A percentile compares a stretch with the other conserved stretches of the same genome.
Conservation (phyloP, 2,797 vertebrate genomes). For the Pempheris klunzingeri region DNA sequence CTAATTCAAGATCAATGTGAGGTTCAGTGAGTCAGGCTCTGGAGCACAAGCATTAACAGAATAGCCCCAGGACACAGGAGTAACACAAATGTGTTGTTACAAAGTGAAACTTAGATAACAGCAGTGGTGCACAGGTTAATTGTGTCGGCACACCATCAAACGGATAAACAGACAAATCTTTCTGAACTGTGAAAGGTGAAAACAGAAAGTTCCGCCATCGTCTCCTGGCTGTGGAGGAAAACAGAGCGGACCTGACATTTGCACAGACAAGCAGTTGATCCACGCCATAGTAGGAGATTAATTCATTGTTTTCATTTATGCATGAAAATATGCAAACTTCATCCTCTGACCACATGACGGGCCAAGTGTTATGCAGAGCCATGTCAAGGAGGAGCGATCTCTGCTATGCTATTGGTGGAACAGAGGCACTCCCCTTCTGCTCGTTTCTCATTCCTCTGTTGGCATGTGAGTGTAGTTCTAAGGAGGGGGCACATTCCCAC, state of each 20-base stretch:
- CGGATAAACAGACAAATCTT: background rate
- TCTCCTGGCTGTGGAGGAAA: slow-evolving; percentile 21
- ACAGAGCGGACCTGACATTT: slow-evolving; percentile 19
- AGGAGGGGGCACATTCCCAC: slow-evolving; percentile 24
- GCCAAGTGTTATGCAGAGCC: slow-evolving; percentile 69
- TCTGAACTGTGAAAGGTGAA: slow-evolving; percentile 6
- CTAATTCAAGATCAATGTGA: background rate
- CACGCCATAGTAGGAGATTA: slow-evolving; percentile 29
- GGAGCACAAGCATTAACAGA: background rate
- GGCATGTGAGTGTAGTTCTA: slow-evolving; percentile 65
- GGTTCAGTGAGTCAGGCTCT: background rate
- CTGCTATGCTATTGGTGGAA: slow-evolving; percentile 66
- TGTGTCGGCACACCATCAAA: background rate
- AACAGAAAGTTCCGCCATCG: slow-evolving; percentile 11
- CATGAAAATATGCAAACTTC: slow-evolving; percentile 61
- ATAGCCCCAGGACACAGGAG: background rate
- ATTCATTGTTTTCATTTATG: slow-evolving; percentile 67
- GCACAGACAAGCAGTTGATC: slow-evolving; percentile 30
- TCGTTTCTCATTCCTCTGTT: slow-evolving; percentile 37
- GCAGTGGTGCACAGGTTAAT: background rate
- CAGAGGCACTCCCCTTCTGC: slow-evolving; percentile 51
- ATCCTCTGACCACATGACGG: slow-evolving; percentile 40
- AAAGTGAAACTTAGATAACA: background rate
- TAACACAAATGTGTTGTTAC: background rate
- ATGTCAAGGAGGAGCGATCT: slow-evolving; percentile 20